Evolutionary conservation across 92 coral and sea anemone genomes (phyloP).

Genomic region (Montipora capitata): DNA sequence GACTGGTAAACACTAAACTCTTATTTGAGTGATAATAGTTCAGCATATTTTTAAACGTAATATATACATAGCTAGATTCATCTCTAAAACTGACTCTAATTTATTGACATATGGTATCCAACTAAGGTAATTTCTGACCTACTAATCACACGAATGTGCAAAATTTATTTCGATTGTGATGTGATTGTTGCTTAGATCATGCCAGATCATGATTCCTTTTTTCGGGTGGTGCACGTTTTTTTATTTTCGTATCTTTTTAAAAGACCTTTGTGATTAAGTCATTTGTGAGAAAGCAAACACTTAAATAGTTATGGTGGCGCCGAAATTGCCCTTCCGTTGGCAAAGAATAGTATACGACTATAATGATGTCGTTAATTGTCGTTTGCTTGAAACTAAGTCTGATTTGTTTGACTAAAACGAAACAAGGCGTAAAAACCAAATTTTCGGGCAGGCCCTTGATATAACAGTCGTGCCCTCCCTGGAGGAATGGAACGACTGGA

Average conservation of each 20-base stretch:
- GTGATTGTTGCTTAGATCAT: background rate
- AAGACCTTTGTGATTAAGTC: too few species aligned
- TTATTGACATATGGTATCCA: background rate
- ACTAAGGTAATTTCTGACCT: background rate
- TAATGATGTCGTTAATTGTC: background rate
- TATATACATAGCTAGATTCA: background rate
- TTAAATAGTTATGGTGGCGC: too few species aligned
- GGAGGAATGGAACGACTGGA: slow-evolving; percentile 22
- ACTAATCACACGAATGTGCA: background rate
- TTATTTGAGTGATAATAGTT: background rate
- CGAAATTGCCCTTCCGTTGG: too few species aligned
- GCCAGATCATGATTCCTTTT: background rate
- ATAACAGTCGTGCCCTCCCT: slow-evolving; percentile 22
- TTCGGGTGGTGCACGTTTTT: background rate
- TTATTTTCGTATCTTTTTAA: background rate
- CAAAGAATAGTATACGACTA: too few species aligned
- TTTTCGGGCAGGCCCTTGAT: slow-evolving; percentile 43
- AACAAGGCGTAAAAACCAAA: background rate
- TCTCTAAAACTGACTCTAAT: too few species aligned
- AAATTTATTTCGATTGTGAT: background rate
- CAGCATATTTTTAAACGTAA: background rate
- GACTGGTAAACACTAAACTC: background rate
- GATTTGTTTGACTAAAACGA: background rate
- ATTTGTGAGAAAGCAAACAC: too few species aligned
- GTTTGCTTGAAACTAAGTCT: background rate